These are phyloP conservation scores for Gallinago jamesoni DNA, from an alignment of 2,113 vertebrate species.

Conservation along the genomic window DNA sequence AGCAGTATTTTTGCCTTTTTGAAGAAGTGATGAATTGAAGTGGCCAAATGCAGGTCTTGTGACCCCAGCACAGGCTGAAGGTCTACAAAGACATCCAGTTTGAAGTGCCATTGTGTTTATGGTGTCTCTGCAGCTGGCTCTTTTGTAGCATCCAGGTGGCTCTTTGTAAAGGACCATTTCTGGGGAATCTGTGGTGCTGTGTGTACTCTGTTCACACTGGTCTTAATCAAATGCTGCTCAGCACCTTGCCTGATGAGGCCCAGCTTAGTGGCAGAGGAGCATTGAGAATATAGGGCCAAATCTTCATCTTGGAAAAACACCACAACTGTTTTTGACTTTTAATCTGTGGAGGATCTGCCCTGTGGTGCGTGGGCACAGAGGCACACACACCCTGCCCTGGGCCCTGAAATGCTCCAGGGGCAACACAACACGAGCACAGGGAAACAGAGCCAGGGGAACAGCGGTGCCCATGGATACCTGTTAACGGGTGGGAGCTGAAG, in stretches of 20 bases:
- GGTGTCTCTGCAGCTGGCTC: not conserved
- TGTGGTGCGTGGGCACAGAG: not conserved
- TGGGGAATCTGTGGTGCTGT: not conserved
- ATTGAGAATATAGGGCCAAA: not conserved
- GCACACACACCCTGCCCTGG: not conserved
- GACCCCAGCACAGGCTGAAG: not conserved
- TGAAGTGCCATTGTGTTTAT: not conserved
- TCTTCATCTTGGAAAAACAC: not conserved
- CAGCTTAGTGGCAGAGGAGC: not conserved
- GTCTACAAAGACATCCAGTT: not conserved
- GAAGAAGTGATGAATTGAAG: not conserved
- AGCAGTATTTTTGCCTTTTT: not conserved
- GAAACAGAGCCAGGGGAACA: not conserved
- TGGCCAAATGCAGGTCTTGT: not conserved
- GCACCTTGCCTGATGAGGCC: not conserved
- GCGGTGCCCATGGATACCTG: constrained; percentile 1
- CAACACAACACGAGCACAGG: not conserved
- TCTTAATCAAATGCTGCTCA: not conserved
- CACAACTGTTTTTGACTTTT: not conserved
- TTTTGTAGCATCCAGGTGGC: not conserved
- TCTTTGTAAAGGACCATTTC: not conserved
- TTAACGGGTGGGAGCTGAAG: not conserved
- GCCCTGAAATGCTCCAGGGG: not conserved
- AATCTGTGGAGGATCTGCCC: not conserved
- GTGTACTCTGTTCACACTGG: not conserved